Conservation (phyloP, 2,797 vertebrate genomes). For the Silurus lanzhouensis region DNA sequence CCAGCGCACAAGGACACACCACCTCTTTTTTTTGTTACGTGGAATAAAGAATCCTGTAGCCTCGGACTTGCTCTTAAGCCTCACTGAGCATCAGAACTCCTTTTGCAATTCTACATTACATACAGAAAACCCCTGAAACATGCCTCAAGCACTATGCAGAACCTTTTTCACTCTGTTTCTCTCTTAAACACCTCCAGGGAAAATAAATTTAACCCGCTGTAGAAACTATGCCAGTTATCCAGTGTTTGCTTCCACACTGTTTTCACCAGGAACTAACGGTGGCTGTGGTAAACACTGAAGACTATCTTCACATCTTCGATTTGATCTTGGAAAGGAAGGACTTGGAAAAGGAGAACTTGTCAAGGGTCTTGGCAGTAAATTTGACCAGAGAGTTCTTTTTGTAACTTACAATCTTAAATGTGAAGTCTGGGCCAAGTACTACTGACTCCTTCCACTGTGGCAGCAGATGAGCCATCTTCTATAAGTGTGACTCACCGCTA, state of each 20-base stretch:
- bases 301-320: background rate
- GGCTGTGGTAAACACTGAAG: background rate
- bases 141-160: background rate
- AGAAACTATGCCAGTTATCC: background rate
- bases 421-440: background rate
- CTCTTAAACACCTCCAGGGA: background rate
- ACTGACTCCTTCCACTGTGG: background rate
- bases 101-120: background rate
- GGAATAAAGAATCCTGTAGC: background rate
- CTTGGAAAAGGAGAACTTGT: background rate
- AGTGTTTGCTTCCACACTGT: background rate
- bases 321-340: background rate
- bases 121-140: background rate
- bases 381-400: no score
- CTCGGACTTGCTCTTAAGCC: background rate
- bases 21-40: no score
- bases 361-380: background rate
- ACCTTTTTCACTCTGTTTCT: background rate
- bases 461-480: slow-evolving; percentile 1
- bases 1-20: background rate
- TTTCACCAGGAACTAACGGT: background rate
- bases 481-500: background rate
- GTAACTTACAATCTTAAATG: background rate
- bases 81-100: background rate
- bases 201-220: background rate